phyloP scores from a whole-genome alignment of 2,888 invertebrate species.

The Axea sp. region DNA sequence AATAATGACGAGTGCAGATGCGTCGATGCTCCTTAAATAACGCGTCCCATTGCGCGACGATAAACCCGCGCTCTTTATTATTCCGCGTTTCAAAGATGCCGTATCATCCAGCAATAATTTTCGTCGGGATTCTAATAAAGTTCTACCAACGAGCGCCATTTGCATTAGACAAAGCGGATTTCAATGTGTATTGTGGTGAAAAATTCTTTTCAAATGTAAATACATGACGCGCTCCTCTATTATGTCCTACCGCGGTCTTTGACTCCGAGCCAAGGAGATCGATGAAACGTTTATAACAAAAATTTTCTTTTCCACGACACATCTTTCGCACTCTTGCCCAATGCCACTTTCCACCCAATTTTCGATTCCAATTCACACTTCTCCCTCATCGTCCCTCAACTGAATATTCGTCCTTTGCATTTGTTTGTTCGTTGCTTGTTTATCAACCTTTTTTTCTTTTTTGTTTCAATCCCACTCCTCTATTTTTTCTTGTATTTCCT shows the following conservation, averaged over 20 bases:
- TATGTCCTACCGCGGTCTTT: slow-evolving; percentile 52
- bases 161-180: slow-evolving; percentile 48
- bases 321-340: background rate
- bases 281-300: slow-evolving; percentile 30
- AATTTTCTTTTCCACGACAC: background rate
- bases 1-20: no score
- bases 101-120: slow-evolving; percentile 20
- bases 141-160: slow-evolving; percentile 25
- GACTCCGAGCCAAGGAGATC: slow-evolving; percentile 44
- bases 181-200: slow-evolving; percentile 35
- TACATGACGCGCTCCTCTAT: slow-evolving; percentile 20
- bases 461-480: no score
- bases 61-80: slow-evolving; percentile 1
- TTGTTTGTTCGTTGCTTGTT: no score
- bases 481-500: background rate
- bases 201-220: slow-evolving; percentile 53
- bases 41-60: slow-evolving; percentile 6
- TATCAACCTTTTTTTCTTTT: no score
- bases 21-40: slow-evolving; percentile 2
- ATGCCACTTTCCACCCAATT: background rate
- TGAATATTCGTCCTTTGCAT: no score
- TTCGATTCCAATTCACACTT: no score
- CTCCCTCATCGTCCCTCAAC: no score
- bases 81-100: slow-evolving; percentile 18
- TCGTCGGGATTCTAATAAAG: slow-evolving; percentile 41